These are phyloP conservation scores for Synanthedon tipuliformis DNA, from an alignment of 2,888 invertebrate species.

Conservation along the genomic window DNA sequence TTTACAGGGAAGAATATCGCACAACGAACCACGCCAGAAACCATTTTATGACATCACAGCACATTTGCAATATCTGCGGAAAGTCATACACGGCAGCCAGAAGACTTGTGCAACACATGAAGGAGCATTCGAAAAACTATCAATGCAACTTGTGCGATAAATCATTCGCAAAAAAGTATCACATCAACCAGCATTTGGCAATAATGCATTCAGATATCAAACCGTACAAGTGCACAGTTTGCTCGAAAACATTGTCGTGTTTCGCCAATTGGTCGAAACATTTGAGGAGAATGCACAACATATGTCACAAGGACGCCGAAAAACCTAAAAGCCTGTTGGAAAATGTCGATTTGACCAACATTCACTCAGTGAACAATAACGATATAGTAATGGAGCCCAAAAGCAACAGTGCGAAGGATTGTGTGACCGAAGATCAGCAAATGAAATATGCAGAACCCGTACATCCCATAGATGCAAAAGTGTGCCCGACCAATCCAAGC, in stretches of 20 bases:
- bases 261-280: slow-evolving; percentile 72
- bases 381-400: neutral
- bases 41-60: slow-evolving; percentile 44
- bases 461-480: no score
- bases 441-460: no score
- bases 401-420: no score
- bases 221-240: slow-evolving; percentile 68
- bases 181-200: slow-evolving; percentile 64
- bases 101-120: slow-evolving; percentile 39
- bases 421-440: no score
- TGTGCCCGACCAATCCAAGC: no score
- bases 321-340: slow-evolving; percentile 1
- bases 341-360: neutral
- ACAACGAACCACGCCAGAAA: slow-evolving; percentile 38
- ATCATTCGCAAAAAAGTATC: slow-evolving; percentile 27
- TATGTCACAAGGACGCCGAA: slow-evolving; percentile 18
- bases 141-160: slow-evolving; percentile 68
- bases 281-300: slow-evolving; percentile 40
- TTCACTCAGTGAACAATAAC: neutral
- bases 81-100: slow-evolving; percentile 60
- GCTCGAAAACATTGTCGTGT: slow-evolving; percentile 66
- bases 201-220: slow-evolving; percentile 68
- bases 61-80: slow-evolving; percentile 70
- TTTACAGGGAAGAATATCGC: slow-evolving; percentile 59
- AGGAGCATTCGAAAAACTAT: slow-evolving; percentile 47